phyloP scores from a whole-genome alignment of 2,113 vertebrate species.

The Epinephelus cyanopodus region DNA sequence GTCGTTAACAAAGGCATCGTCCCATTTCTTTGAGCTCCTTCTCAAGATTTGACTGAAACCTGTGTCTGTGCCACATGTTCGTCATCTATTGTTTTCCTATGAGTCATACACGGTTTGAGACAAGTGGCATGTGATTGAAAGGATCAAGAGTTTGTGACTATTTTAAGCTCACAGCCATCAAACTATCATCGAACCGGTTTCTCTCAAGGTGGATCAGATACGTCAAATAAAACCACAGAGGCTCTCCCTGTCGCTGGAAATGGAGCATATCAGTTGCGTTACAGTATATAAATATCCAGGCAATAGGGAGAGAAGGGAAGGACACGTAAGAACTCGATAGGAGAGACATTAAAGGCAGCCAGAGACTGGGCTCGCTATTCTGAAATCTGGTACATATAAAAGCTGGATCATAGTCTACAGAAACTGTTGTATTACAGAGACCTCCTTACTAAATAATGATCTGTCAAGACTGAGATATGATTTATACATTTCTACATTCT shows the following conservation, averaged over 20 bases:
- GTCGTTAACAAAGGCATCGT: not conserved
- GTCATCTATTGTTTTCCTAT: not conserved
- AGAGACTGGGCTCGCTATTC: not conserved
- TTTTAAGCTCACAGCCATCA: not conserved
- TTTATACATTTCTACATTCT: not conserved
- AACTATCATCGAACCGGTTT: not conserved
- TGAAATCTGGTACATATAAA: not conserved
- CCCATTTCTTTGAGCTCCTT: not conserved
- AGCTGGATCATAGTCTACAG: not conserved
- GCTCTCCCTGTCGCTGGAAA: conserved; percentile 28
- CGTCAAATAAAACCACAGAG: conserved; percentile 21
- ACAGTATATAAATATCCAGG: conserved; percentile 36
- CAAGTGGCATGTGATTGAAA: conserved; percentile 11
- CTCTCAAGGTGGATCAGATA: conserved; percentile 4
- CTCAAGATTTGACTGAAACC: not conserved
- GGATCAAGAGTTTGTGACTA: not conserved
- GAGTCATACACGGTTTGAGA: not conserved
- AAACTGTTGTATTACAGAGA: not conserved
- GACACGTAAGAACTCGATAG: conserved; percentile 8
- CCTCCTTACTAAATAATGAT: not conserved
- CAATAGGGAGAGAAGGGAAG: not conserved
- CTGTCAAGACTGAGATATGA: not conserved
- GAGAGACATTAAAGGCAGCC: not conserved
- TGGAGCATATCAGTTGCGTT: conserved; percentile 35
- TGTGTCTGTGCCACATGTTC: not conserved